Evolutionary conservation across 1,140 invertebrate genomes (phyloP).

Genomic region (Drosophila malerkotliana): DNA sequence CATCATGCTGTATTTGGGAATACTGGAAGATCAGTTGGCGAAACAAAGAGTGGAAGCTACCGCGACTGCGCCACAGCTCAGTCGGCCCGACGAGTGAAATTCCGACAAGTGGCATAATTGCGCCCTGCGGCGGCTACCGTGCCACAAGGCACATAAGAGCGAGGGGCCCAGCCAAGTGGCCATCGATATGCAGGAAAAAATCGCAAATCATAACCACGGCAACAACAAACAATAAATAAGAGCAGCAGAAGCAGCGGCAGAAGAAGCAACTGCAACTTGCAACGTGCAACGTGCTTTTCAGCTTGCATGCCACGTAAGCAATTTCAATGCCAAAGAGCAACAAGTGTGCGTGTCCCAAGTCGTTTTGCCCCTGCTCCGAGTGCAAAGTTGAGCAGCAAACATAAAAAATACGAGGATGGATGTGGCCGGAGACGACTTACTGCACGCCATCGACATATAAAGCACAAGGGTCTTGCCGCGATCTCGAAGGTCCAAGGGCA

Average conservation of each 20-base stretch:
- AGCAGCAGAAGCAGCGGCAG: slow-evolving; percentile 43
- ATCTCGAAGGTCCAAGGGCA: slow-evolving; percentile 8
- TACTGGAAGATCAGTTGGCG: no score
- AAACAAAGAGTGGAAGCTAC: slow-evolving; percentile 18
- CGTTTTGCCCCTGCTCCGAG: slow-evolving; percentile 64
- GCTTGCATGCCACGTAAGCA: slow-evolving; percentile 48
- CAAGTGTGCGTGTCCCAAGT: slow-evolving; percentile 80
- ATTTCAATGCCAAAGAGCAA: slow-evolving; percentile 64
- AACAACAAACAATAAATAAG: slow-evolving; percentile 81
- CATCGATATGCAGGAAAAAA: slow-evolving; percentile 65
- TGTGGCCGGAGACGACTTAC: slow-evolving; percentile 32
- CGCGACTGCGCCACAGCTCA: slow-evolving; percentile 22
- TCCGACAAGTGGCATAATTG: slow-evolving; percentile 82
- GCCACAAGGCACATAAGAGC: slow-evolving; percentile 39
- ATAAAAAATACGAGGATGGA: slow-evolving; percentile 43
- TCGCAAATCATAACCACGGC: slow-evolving; percentile 78
- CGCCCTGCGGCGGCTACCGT: slow-evolving; percentile 79
- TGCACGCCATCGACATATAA: slow-evolving; percentile 76
- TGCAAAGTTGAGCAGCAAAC: slow-evolving; percentile 75
- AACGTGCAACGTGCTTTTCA: slow-evolving; percentile 22
- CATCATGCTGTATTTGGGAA: no score
- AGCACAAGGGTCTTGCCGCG: slow-evolving; percentile 18
- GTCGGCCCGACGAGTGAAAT: slow-evolving; percentile 58
- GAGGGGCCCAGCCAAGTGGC: slow-evolving; percentile 44
- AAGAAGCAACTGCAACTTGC: slow-evolving; percentile 40